These are phyloP conservation scores for Drosophila santomea DNA, from an alignment of 1,140 invertebrate genomes.

Conservation along the genomic window DNA sequence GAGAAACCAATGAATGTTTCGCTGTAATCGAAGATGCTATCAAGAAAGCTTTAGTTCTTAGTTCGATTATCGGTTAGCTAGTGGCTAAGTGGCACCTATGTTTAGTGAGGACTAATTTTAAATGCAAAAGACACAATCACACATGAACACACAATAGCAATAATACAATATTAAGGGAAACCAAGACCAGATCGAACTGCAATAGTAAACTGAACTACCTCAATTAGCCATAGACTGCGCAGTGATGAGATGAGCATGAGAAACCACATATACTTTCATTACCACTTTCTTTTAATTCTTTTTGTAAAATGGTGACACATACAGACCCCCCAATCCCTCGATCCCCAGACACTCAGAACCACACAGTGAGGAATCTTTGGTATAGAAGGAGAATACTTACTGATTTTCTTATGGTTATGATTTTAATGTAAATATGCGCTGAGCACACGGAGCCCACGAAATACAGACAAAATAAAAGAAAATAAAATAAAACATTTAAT, in stretches of 20 bases:
- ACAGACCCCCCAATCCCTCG: not conserved
- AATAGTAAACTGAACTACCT: constrained; percentile 85
- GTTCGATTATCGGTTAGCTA: constrained; percentile 40
- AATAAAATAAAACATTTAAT: constrained; percentile 30
- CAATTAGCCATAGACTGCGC: constrained; percentile 81
- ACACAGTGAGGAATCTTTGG: constrained; percentile 45
- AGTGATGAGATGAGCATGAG: constrained; percentile 48
- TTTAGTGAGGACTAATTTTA: constrained; percentile 32
- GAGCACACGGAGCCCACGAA: constrained; percentile 47
- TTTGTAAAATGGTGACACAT: constrained; percentile 76
- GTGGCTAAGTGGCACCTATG: constrained; percentile 5
- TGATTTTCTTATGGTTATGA: constrained; percentile 32
- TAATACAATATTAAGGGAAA: constrained; percentile 61
- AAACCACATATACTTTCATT: constrained; percentile 14
- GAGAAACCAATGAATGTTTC: constrained; percentile 39
- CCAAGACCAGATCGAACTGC: constrained; percentile 71
- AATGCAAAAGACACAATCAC: constrained; percentile 39
- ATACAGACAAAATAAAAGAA: constrained; percentile 50
- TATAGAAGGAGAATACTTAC: constrained; percentile 6
- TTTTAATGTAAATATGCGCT: constrained; percentile 79
- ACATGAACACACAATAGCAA: constrained; percentile 53
- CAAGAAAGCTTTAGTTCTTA: constrained; percentile 65
- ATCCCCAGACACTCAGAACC: not conserved
- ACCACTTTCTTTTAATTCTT: constrained; percentile 26
- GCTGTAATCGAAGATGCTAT: constrained; percentile 73